Evolutionary conservation across 1,140 invertebrate species (phyloP).

Genomic region (Drusus annulatus): DNA sequence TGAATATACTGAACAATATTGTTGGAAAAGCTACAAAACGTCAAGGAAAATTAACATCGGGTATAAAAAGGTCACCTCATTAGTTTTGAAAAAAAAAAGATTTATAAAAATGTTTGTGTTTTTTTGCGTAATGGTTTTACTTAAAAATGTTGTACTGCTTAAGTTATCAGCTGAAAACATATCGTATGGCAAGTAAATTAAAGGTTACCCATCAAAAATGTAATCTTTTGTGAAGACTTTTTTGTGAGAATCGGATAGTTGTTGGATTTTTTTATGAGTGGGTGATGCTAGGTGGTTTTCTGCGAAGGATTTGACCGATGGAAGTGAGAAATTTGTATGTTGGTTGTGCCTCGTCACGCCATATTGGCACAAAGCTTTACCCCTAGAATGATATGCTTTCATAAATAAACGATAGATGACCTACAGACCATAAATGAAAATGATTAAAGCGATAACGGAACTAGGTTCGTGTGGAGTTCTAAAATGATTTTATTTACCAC

Average conservation of each 20-base stretch:
- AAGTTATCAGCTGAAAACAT: no score
- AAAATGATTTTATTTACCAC: not conserved
- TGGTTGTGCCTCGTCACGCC: not conserved
- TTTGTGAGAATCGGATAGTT: no score
- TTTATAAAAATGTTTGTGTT: not conserved
- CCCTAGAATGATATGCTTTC: slow-evolving; percentile 12
- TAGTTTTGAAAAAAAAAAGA: not conserved
- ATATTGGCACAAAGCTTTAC: slow-evolving; percentile 19
- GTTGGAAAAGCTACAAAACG: not conserved
- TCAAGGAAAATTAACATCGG: not conserved
- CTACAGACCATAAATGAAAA: not conserved
- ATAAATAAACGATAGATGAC: slow-evolving; percentile 31
- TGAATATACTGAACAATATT: slow-evolving; percentile 8
- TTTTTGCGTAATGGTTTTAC: not conserved
- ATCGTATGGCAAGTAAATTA: no score
- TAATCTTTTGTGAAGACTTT: no score
- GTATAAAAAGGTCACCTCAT: not conserved
- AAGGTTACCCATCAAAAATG: no score
- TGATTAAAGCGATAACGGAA: not conserved
- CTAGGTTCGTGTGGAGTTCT: not conserved
- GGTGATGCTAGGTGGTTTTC: no score
- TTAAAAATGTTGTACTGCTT: not conserved
- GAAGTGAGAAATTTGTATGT: slow-evolving; percentile 4
- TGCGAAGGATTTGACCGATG: not conserved
- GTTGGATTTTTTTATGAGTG: no score